Conservation (phyloP, 2,113 vertebrate genomes). For the Coturnix japonica region DNA sequence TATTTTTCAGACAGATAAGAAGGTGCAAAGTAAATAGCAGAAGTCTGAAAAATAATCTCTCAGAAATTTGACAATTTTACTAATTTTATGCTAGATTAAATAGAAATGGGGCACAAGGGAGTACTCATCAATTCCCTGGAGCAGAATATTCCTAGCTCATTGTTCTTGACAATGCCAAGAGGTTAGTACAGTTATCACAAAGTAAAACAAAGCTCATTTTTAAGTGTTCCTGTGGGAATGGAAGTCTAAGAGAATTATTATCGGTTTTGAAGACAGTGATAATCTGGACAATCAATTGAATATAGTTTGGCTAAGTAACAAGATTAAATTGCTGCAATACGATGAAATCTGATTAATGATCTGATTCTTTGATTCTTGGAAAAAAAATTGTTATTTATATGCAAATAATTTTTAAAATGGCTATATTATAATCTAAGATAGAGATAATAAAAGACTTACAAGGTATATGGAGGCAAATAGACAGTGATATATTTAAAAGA, state of each 20-base stretch:
- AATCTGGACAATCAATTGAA: background rate
- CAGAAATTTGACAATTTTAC: background rate
- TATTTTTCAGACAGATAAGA: background rate
- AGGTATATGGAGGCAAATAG: background rate
- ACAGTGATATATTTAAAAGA: background rate
- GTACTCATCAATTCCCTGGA: background rate
- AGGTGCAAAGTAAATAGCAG: background rate
- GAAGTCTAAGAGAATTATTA: background rate
- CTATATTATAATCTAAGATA: background rate
- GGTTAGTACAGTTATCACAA: background rate
- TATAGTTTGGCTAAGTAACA: conserved; percentile 17
- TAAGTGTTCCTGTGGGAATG: background rate
- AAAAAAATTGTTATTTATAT: background rate
- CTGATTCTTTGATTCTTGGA: background rate
- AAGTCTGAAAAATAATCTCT: background rate
- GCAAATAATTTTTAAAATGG: background rate
- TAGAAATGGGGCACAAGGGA: background rate
- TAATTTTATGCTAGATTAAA: background rate
- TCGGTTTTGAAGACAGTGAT: background rate
- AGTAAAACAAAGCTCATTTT: conserved; percentile 6
- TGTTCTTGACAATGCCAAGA: background rate
- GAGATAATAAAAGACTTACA: background rate
- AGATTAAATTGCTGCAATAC: conserved; percentile 1
- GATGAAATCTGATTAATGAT: background rate
- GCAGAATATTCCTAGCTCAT: background rate